Evolutionary conservation across 1,140 invertebrate species (phyloP), one percentile per base, ranked within the genome.

Genomic region (Anthonomus grandis): DNA sequence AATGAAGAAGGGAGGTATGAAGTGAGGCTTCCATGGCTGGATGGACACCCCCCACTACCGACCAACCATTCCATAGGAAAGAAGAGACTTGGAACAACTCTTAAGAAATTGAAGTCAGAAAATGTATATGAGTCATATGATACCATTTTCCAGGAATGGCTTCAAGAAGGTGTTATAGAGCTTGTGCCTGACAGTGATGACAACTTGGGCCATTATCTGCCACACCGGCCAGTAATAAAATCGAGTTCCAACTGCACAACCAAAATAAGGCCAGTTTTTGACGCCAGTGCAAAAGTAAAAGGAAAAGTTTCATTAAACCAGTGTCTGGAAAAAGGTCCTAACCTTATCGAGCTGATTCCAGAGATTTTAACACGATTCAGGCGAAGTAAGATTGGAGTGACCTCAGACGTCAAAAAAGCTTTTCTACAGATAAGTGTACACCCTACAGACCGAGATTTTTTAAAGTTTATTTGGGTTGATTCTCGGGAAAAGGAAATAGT

Each of bases 301-400:
- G 54, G 47, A 18, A 44, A 55, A 12, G 60, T 66, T 4, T 65
- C 63, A 0, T 24, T 65, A 22, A 70, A 66, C 38, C 37, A 15
- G 37, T 63, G 18, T 68, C 51, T 64, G 1, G 47, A 64, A 56
- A 63, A 50, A 42, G 74, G 72, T 19, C 60, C 62, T 5, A 76
- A 77, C 63, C 56, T 76, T 1, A 63, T 76, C 8, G 71, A 77
- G 51, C 18, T 65, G 0, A 72, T 77, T n/a, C 68, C 73, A 9
- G 18, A 23, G 2, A 51, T 77, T 24, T 24, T 77, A 23, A 18
- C 69, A 9, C 45, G 64, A 10, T 78, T 78, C 60, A 46, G 75
- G 56, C 4, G 31, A 60, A 22, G 64, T 27, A 63, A 52, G 27
- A 66, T 68, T 51, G 74, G 64, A 19, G 63, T 76, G 0, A 67